Base-by-base conservation (phyloP, 2,113 vertebrate species). In the Steatornis caripensis region DNA sequence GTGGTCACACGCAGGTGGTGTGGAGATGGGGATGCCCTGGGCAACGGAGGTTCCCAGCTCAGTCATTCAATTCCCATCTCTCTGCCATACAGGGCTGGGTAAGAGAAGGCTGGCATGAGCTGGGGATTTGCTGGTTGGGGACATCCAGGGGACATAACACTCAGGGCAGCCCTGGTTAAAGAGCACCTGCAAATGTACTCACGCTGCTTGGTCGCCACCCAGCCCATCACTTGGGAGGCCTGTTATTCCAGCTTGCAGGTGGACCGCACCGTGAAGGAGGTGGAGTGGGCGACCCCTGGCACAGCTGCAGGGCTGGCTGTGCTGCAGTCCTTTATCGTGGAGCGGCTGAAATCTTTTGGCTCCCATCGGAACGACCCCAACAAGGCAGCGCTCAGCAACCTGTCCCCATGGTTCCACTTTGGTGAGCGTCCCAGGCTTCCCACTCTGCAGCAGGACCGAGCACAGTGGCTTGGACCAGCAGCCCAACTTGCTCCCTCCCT, bases 341-440 rank as follows among this genome's bases (percentile, higher is more conserved):
- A 97, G 60, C 97, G 99, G 6, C 98, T 99, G 23, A 97, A 98
- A 70, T 69, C 91, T 84, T 99, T 99, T 5, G 75, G 95, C 62
- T 93, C 97, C 6, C 94, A 98, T 23, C 97, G 99, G 43, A 99
- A 99, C 1, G 95, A 99, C 88, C 99, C 99, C 10, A 99, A 99
- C 89, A 94, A 84, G 30, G 77, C 78, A 0, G 99, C 98, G 1
- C 98, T 99, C 77, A 99, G 99, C 97, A 98, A 99, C 90, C 98
- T 99, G 49, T 99, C 99, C 3, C 99, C 99, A 0, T 99, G 99
- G 99, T 97, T 99, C 90, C 99, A 98, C 89, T 98, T 99, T 0
- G 99, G 99, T 99, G 57, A 98, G 98, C 4, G 1, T 34, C 46
- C 46, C 27, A 32, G 20, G 65, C 43, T 51, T 84, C 46, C 32